A percentile compares a stretch with the other conserved stretches of the same genome.
Evolutionary conservation across 2,888 invertebrate species (phyloP).

Genomic region (Eurois occulta): DNA sequence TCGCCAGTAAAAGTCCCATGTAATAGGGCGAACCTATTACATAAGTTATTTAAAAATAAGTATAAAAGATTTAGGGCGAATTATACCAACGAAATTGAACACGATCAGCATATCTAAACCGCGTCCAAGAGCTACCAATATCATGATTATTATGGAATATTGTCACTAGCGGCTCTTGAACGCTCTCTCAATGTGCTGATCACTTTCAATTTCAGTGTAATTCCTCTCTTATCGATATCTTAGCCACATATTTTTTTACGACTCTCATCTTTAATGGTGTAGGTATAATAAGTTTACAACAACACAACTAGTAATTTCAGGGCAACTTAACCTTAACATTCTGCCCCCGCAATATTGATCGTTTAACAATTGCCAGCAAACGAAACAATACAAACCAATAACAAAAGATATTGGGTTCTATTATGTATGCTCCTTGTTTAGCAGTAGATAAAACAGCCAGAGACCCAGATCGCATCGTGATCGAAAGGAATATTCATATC

Average conservation of each 20-base stretch:
- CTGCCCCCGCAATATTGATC: slow-evolving; percentile 21
- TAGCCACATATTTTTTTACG: not conserved
- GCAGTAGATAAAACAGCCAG: slow-evolving; percentile 16
- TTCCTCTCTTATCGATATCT: not conserved
- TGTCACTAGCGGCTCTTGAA: not conserved
- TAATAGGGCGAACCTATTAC: not conserved
- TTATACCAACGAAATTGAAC: not conserved
- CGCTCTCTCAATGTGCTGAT: not conserved
- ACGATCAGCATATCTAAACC: not conserved
- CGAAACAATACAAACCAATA: slow-evolving; percentile 19
- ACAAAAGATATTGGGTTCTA: slow-evolving; percentile 20
- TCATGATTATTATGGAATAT: not conserved
- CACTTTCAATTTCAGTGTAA: not conserved
- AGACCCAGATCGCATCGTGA: not conserved
- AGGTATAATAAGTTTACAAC: not conserved
- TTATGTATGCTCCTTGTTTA: not conserved
- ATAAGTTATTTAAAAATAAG: not conserved
- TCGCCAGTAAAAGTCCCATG: too few relatives aligned
- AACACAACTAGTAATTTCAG: not conserved
- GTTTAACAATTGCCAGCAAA: slow-evolving; percentile 18
- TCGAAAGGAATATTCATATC: not conserved
- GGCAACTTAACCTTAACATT: not conserved
- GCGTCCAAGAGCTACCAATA: not conserved
- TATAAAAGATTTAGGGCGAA: not conserved
- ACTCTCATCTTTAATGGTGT: not conserved